Base-by-base conservation (phyloP, 2,888 invertebrate species). In the Tigriopus californicus region DNA sequence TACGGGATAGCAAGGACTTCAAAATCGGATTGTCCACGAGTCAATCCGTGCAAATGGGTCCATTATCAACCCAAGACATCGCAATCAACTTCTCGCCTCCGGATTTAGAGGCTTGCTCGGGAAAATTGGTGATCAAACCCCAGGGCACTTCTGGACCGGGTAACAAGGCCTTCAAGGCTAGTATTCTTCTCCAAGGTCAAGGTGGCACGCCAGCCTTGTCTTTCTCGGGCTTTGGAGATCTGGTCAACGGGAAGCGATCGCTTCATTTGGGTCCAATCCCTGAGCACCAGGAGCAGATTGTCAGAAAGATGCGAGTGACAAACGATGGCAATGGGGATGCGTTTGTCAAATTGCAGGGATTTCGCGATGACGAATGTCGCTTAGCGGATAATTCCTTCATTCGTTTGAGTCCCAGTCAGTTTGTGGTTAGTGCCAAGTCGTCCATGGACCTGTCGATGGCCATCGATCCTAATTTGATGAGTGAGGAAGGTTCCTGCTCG, bases 101-200 rank as follows among this genome's bases (percentile, higher is more conserved):
- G 8, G 52, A 52, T 25, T 4, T 52, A 20, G 33, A 33, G 33
- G 4, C 33, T 33, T 33, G 33, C 8, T 33, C 33, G 8, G 57
- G 57, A 5, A 57, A 57, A 25, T 47, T 57, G n/a, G 41, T 57
- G 18, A 41, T 57, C 22, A 57, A 57, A 22, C 57, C 57, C 18
- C n/a, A 18, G 12, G 20, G 42, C n/a, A 33, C 33, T 33, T 33
- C 33, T 33, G 42, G 42, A 20, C 22, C 25, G 6, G 47, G 57
- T 1, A 47, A 47, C 15, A 57, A 57, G 46, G 46, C 46, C 13
- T 46, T 41, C 20, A 57, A 57, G 47, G 57, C 57, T n/a, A 57
- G 41, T 6, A 42, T 57, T 46, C 15, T 15, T 8, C 46, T 57
- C 10, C 46, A 46, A 15, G 57, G 57, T 12, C 6, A 42, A 22